phyloP scores from a whole-genome alignment of 2,113 vertebrate genomes.

The Setophaga petechia region DNA sequence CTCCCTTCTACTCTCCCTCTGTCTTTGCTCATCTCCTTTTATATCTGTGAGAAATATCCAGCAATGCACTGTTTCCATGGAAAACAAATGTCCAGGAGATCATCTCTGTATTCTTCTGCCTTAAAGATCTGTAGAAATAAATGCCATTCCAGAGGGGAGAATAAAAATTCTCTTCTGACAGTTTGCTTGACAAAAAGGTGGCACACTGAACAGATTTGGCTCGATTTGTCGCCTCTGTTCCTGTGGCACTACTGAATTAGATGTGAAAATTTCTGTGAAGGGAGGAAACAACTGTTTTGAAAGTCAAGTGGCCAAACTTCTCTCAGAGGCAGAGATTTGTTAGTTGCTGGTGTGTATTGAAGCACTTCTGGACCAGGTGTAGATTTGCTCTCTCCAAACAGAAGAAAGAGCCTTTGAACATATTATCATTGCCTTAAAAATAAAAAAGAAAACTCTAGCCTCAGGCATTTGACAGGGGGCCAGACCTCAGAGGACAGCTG shows the following conservation, averaged over 20 bases:
- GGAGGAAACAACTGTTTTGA: neutral
- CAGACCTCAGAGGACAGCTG: slow-evolving; percentile 29
- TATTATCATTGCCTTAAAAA: slow-evolving; percentile 15
- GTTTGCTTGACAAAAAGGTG: neutral
- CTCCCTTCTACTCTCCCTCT: neutral
- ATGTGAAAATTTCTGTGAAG: neutral
- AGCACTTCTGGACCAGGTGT: neutral
- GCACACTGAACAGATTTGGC: neutral
- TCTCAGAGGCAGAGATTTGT: neutral
- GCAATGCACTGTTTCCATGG: neutral
- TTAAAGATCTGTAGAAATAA: slow-evolving; percentile 18
- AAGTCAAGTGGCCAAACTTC: neutral
- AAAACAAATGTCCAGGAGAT: neutral
- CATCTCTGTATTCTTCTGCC: neutral
- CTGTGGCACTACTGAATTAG: neutral
- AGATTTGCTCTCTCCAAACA: slow-evolving; percentile 6
- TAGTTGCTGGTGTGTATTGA: neutral
- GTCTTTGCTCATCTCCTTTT: neutral
- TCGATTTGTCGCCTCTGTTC: neutral
- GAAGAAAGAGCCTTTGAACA: slow-evolving; percentile 9
- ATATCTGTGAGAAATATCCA: neutral
- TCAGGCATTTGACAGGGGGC: neutral
- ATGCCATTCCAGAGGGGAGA: neutral
- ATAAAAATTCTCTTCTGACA: neutral
- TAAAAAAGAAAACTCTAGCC: neutral